A percentile compares a stretch with the other conserved stretches of the same genome.
Evolutionary conservation across 2,113 vertebrate genomes (phyloP).

Genomic region (Oncorhynchus gorbuscha): DNA sequence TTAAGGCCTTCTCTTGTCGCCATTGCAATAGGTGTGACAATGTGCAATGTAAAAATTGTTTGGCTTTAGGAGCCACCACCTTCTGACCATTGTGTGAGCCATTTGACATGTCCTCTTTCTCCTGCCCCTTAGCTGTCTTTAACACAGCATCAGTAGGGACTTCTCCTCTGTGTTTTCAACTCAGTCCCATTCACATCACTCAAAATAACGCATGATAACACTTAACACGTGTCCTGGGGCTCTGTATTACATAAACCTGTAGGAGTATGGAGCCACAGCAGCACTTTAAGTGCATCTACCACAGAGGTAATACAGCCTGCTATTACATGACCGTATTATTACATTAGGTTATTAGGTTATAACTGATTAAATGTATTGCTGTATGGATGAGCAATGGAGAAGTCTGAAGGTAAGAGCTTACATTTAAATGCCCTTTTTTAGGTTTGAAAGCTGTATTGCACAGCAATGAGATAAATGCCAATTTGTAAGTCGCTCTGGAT

Average conservation of each 20-base stretch:
- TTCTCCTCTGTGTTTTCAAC: slow-evolving; percentile 45
- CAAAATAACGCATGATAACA: slow-evolving; percentile 66
- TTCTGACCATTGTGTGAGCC: too few relatives aligned
- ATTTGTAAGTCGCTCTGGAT: too few relatives aligned
- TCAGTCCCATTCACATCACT: slow-evolving; percentile 65
- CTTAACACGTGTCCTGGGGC: slow-evolving; percentile 46
- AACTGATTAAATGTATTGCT: not conserved
- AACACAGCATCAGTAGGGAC: slow-evolving; percentile 5
- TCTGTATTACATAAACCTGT: slow-evolving; percentile 71
- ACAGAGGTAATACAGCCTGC: slow-evolving; percentile 24
- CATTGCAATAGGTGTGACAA: too few relatives aligned
- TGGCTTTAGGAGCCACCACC: too few relatives aligned
- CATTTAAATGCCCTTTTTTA: not conserved
- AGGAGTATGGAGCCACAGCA: slow-evolving; percentile 57
- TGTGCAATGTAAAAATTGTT: too few relatives aligned
- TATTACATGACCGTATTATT: not conserved
- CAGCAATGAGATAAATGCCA: too few relatives aligned
- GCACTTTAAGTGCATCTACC: slow-evolving; percentile 57
- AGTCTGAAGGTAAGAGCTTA: not conserved
- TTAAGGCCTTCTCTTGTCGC: too few relatives aligned
- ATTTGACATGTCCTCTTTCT: too few relatives aligned
- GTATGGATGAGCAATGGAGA: not conserved
- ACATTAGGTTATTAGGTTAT: not conserved
- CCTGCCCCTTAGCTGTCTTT: slow-evolving; percentile 1
- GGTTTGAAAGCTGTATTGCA: not conserved